phyloP scores from a whole-genome alignment of 2,888 invertebrate species.

The Dyspetes luteomarginatus region DNA sequence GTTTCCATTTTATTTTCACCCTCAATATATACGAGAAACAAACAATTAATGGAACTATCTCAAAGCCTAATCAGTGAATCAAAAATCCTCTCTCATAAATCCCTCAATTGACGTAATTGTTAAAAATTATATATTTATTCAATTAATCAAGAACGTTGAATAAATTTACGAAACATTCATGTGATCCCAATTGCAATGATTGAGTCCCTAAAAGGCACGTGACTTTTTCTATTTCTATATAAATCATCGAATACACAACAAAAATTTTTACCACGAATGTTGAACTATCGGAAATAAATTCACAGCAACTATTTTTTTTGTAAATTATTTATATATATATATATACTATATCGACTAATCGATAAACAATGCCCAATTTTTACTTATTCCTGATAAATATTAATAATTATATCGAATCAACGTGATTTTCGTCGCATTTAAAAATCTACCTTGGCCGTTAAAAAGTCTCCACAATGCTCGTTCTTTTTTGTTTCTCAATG shows the following conservation, averaged over 20 bases:
- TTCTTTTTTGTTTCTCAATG: not conserved
- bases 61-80: not conserved
- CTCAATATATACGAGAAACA: not conserved
- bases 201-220: too few species aligned
- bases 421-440: not conserved
- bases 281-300: too few species aligned
- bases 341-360: not conserved
- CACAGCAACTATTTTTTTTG: too few species aligned
- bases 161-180: too few species aligned
- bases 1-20: too few species aligned
- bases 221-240: too few species aligned
- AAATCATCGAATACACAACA: too few species aligned
- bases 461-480: not conserved
- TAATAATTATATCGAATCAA: conserved; percentile 10
- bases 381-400: conserved; percentile 26
- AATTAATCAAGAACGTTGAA: not conserved
- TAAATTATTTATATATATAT: too few species aligned
- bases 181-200: too few species aligned
- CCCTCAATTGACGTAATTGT: too few species aligned
- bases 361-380: conserved; percentile 2
- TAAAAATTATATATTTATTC: too few species aligned
- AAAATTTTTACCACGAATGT: too few species aligned
- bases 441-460: not conserved
- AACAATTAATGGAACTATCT: not conserved
- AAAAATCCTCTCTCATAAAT: not conserved